Evolutionary conservation across 2,113 vertebrate genomes (phyloP), one percentile per base, ranked within the genome.

Genomic region (Pterophyllum scalare): DNA sequence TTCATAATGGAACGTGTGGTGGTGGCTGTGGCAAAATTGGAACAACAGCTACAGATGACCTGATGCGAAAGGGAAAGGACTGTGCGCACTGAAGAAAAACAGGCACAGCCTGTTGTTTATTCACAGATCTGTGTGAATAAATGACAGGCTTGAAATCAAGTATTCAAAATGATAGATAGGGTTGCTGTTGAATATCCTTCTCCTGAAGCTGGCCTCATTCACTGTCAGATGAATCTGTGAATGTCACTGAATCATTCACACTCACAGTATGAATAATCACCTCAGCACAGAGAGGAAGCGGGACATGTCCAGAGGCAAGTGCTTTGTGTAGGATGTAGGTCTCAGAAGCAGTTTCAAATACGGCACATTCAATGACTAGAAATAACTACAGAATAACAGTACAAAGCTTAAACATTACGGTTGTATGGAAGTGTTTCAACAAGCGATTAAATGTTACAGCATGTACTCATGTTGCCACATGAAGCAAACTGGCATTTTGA

Each of bases 241-340:
- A 70, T 70, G 79, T 58, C 70, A 67, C 83, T 76, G 79, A 85
- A 77, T 90, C 85, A 85, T 75, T 67, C 56, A 76, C 79, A 65
- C 52, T 77, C 35, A 28, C 61, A 60, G 46, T 60, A 58, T 80
- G 59, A 81, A 61, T 76, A 80, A 81, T 64, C 60, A 72, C n/a
- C 75, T 75, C 79, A 61, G 13, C 83, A 79, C 17, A 59, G 26
- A 65, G 40, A 75, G 59, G 74, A 80, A 74, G 67, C 54, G 31
- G 26, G 79, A 75, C 74, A 61, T 31, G 59, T 58, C 62, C 38
- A n/a, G n/a, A 77, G 79, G 85, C 61, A 59, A 83, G 20, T 6
- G 43, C 31, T 61, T 60, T 20, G 8, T 9, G 67, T 35, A 9
- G 22, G 49, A 61, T 49, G 65, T 57, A 70, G 77, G 31, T 60